phyloP scores from a whole-genome alignment of 1,140 invertebrate genomes.

The Panagrolaimus sp. region DNA sequence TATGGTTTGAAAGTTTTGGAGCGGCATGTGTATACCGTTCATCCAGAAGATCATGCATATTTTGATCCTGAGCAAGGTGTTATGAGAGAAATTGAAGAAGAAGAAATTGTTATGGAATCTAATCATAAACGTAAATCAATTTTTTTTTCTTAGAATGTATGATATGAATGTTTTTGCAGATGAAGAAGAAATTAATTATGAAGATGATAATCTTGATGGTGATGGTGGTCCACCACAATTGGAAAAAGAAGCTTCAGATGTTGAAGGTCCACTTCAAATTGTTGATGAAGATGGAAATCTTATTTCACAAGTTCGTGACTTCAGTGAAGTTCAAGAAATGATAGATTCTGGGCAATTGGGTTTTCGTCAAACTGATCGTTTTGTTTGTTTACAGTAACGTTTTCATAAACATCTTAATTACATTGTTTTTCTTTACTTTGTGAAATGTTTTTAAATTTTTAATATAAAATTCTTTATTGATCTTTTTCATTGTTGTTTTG shows the following conservation, averaged over 20 bases:
- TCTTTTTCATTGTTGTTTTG: too few relatives aligned
- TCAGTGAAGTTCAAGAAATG: constrained; percentile 3
- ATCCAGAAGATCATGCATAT: background rate
- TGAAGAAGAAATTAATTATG: background rate
- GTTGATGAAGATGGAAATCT: constrained; percentile 2
- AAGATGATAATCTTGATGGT: background rate
- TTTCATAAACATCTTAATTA: too few relatives aligned
- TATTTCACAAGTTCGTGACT: constrained; percentile 4
- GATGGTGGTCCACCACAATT: background rate
- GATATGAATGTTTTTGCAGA: background rate
- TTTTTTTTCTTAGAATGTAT: background rate
- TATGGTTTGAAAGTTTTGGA: constrained; percentile 10
- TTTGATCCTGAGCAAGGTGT: background rate
- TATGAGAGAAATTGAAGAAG: background rate
- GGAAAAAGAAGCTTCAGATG: background rate
- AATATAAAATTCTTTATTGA: too few relatives aligned
- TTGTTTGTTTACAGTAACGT: background rate
- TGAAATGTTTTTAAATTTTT: too few relatives aligned
- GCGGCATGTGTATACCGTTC: background rate
- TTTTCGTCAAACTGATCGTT: background rate
- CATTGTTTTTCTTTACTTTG: too few relatives aligned
- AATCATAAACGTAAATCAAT: too few relatives aligned
- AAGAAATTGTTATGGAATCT: background rate
- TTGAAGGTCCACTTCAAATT: background rate
- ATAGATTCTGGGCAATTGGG: background rate